phyloP scores from a whole-genome alignment of 2,113 vertebrate genomes.

The Neodon shergylaensis region DNA sequence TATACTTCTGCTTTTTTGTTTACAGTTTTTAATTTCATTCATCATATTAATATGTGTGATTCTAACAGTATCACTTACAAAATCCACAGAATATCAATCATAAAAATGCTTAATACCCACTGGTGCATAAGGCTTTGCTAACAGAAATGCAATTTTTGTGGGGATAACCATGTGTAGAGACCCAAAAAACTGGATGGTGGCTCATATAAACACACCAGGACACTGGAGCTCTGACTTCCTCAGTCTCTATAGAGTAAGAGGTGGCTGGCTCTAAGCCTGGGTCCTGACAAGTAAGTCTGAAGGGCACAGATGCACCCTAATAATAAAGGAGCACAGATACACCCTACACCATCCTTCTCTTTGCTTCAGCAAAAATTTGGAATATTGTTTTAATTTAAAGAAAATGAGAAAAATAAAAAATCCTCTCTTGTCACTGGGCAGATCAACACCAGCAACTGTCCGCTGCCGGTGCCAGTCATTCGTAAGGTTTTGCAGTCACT shows the following conservation, averaged over 20 bases:
- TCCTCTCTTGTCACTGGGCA: background rate
- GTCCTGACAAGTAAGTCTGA: background rate
- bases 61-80: slow-evolving; percentile 40
- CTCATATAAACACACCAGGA: background rate
- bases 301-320: background rate
- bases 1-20: slow-evolving; percentile 42
- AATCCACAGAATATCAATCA: background rate
- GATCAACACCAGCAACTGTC: slow-evolving; percentile 21
- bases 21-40: slow-evolving; percentile 39
- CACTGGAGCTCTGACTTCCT: background rate
- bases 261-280: background rate
- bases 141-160: background rate
- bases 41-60: background rate
- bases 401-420: background rate
- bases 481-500: background rate
- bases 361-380: background rate
- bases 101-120: slow-evolving; percentile 6
- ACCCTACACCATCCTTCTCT: background rate
- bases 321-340: background rate
- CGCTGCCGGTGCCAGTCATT: background rate
- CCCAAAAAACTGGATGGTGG: background rate
- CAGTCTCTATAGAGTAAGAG: background rate
- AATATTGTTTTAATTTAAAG: background rate
- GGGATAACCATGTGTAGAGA: background rate
- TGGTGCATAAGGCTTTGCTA: background rate